Conservation (phyloP, 64 coral and sea anemone genomes). For the Stylophora pistillata region DNA sequence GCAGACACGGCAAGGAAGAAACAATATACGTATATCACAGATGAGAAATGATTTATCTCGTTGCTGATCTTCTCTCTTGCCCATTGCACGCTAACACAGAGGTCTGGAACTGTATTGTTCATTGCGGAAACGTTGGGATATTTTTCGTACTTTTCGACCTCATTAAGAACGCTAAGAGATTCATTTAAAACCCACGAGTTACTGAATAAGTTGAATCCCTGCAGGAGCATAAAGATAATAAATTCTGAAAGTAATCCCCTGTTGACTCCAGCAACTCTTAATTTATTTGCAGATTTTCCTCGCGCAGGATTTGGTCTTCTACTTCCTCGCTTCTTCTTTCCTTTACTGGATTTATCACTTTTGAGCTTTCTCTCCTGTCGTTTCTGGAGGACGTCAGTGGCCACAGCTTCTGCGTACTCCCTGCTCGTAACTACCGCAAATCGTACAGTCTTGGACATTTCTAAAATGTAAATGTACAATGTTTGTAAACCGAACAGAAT, state of each 20-base stretch:
- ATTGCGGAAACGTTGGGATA: conserved; percentile 49
- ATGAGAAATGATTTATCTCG: conserved; percentile 44
- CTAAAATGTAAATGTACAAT: background rate
- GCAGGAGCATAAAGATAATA: conserved; percentile 74
- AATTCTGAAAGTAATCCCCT: conserved; percentile 84
- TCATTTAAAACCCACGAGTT: conserved; percentile 80
- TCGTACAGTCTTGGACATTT: conserved; percentile 27
- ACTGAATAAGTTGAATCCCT: conserved; percentile 94
- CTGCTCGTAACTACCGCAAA: background rate
- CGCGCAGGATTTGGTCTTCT: background rate
- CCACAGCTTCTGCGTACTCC: conserved; percentile 28
- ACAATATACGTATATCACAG: conserved; percentile 53
- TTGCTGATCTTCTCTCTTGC: conserved; percentile 29
- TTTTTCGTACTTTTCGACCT: conserved; percentile 42
- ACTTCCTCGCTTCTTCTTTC: conserved; percentile 3
- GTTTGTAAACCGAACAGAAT: too few species aligned
- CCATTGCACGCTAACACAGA: conserved; percentile 63
- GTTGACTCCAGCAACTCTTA: conserved; percentile 53
- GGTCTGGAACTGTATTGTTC: conserved; percentile 54
- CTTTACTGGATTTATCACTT: conserved; percentile 7
- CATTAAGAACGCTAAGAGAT: conserved; percentile 52
- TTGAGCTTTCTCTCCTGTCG: conserved; percentile 8
- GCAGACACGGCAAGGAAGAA: conserved; percentile 71
- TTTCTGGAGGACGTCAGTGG: conserved; percentile 31
- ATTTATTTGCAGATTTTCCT: background rate